Conservation (phyloP, 2,888 invertebrate species). For the Parasteatoda lunata region DNA sequence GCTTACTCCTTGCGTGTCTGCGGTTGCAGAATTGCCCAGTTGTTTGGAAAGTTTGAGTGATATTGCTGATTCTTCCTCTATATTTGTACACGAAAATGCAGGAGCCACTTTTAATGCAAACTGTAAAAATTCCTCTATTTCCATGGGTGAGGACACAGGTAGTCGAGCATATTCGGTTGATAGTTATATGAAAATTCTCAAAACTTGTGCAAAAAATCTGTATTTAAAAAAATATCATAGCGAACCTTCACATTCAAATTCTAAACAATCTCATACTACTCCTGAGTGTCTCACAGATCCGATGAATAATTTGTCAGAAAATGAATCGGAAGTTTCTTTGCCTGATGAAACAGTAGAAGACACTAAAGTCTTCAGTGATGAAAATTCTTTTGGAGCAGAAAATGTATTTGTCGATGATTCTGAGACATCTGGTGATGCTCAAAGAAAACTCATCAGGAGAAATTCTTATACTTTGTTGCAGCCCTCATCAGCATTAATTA, state of each 20-base stretch:
- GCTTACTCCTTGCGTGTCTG: conserved; percentile 56
- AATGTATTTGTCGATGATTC: no score
- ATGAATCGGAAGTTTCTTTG: neutral
- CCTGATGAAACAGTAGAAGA: neutral
- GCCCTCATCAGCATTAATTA: conserved; percentile 82
- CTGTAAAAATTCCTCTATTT: neutral
- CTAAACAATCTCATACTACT: neutral
- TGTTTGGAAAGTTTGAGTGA: conserved; percentile 11
- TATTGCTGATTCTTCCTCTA: neutral
- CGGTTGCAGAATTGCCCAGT: conserved; percentile 30
- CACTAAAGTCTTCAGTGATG: neutral
- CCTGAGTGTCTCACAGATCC: neutral
- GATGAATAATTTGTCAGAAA: neutral
- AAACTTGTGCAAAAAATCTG: conserved; percentile 10
- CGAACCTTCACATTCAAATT: conserved; percentile 36
- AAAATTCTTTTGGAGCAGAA: neutral
- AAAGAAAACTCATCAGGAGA: conserved; percentile 77
- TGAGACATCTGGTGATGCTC: no score
- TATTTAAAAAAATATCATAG: conserved; percentile 44
- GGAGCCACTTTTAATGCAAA: neutral
- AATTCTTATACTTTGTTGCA: conserved; percentile 86
- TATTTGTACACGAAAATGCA: no score
- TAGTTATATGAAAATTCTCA: conserved; percentile 46
- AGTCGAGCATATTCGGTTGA: conserved; percentile 51
- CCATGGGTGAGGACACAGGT: neutral